Conservation (phyloP, 2,113 vertebrate species). For the Microcebus tavaratra region DNA sequence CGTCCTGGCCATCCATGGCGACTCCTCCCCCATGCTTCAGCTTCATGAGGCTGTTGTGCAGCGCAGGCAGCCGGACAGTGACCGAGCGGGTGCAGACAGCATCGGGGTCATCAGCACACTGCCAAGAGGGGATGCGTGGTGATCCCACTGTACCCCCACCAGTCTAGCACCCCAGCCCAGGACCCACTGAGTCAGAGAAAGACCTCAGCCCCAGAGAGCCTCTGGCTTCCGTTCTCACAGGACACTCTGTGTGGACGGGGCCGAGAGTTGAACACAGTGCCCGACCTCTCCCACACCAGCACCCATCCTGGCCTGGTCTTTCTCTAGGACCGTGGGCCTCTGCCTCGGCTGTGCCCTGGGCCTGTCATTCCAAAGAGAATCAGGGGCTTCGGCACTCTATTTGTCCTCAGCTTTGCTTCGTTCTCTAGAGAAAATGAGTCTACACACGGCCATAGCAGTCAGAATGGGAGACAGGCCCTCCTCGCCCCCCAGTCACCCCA, state of each 20-base stretch:
- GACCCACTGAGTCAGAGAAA: neutral
- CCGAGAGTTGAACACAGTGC: no score
- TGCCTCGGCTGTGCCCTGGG: neutral
- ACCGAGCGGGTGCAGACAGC: slow-evolving; percentile 94
- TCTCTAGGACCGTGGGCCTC: neutral
- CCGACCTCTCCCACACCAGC: rapidly evolving
- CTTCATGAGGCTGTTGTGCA: slow-evolving; percentile 90
- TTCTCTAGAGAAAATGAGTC: neutral
- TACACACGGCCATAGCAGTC: rapidly evolving
- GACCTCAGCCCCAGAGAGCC: neutral
- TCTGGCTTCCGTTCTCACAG: neutral
- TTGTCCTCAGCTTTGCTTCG: neutral
- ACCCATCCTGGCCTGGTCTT: neutral
- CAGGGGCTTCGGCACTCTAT: rapidly evolving
- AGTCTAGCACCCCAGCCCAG: neutral
- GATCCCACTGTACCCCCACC: neutral
- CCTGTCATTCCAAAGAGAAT: neutral
- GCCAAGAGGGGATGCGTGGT: slow-evolving; percentile 15
- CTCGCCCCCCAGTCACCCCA: neutral
- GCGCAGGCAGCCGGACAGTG: slow-evolving; percentile 86
- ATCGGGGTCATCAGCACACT: slow-evolving; percentile 96
- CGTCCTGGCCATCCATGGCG: slow-evolving; percentile 91
- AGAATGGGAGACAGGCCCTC: neutral
- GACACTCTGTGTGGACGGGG: neutral
- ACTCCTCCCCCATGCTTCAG: slow-evolving; percentile 94